phyloP scores from a whole-genome alignment of 1,140 invertebrate genomes.

The Nymphalis io region DNA sequence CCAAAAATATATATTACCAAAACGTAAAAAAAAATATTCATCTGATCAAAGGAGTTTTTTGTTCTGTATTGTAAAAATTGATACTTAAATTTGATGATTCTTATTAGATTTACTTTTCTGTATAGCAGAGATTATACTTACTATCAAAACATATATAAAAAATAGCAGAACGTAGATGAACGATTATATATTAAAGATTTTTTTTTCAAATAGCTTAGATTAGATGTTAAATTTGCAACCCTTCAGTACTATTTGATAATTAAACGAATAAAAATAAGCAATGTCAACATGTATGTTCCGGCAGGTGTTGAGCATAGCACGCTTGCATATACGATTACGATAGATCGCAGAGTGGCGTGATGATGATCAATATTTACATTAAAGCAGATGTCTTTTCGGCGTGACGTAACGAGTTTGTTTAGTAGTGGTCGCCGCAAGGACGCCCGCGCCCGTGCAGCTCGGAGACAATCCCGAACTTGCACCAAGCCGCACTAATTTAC shows the following conservation, averaged over 20 bases:
- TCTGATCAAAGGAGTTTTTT: too few relatives aligned
- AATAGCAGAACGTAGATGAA: too few relatives aligned
- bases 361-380: conserved; percentile 73
- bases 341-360: conserved; percentile 58
- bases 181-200: too few relatives aligned
- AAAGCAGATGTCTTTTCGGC: conserved; percentile 56
- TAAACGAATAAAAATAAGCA: not conserved
- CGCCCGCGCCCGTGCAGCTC: conserved; percentile 49
- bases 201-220: too few relatives aligned
- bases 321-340: conserved; percentile 51
- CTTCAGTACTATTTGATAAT: not conserved
- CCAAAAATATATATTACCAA: too few relatives aligned
- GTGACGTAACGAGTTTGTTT: conserved; percentile 67
- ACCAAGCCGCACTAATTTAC: not conserved
- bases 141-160: too few relatives aligned
- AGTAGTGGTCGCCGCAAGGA: conserved; percentile 58
- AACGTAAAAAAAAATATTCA: too few relatives aligned
- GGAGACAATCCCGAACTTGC: conserved; percentile 41
- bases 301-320: conserved; percentile 53
- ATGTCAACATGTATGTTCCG: conserved; percentile 14
- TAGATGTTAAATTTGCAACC: too few relatives aligned
- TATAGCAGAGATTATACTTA: too few relatives aligned
- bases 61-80: too few relatives aligned
- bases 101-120: too few relatives aligned
- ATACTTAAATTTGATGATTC: too few relatives aligned